Evolutionary conservation across 2,797 vertebrate species (phyloP).

Genomic region (Enteromius argenteus): DNA sequence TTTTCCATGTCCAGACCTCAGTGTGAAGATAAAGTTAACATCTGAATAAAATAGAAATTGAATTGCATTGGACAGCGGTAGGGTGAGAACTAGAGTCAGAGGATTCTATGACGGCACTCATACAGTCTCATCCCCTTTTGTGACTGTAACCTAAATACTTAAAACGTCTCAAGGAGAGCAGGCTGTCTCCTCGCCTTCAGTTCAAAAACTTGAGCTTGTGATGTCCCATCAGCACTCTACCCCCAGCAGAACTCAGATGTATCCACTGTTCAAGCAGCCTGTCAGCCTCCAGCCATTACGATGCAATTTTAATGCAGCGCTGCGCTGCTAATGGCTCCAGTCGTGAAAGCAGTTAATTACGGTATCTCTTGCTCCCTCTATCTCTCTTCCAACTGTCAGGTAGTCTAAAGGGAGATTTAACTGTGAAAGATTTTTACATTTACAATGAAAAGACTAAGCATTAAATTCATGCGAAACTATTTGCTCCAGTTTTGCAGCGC

Average conservation of each 20-base stretch:
- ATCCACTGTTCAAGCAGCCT: conserved; percentile 40
- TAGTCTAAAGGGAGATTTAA: conserved; percentile 12
- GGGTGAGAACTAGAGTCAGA: not conserved
- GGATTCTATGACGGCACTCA: not conserved
- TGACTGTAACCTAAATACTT: conserved; percentile 31
- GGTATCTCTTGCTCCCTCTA: not conserved
- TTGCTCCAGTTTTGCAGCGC: not conserved
- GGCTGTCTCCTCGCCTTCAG: not conserved
- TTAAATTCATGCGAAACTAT: not conserved
- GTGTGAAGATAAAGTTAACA: not conserved
- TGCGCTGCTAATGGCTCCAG: conserved; percentile 38
- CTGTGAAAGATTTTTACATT: not conserved
- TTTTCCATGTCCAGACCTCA: not conserved
- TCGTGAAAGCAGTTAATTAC: conserved; percentile 37
- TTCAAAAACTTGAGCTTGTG: conserved; percentile 24
- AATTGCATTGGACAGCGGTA: not conserved
- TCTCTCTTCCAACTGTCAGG: not conserved
- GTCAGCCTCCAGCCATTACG: conserved; percentile 67
- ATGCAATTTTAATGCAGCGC: conserved; percentile 50
- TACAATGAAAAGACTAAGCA: not conserved
- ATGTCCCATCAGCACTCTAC: conserved; percentile 28
- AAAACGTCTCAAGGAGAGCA: not conserved
- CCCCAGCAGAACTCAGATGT: conserved; percentile 29
- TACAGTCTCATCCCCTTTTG: not conserved
- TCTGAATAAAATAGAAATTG: not conserved